A percentile compares a stretch with the other conserved stretches of the same genome.
These are phyloP conservation scores for Scelioninae gen. 1 DNA, from an alignment of 2,888 invertebrate genomes.

Conservation along the genomic window DNA sequence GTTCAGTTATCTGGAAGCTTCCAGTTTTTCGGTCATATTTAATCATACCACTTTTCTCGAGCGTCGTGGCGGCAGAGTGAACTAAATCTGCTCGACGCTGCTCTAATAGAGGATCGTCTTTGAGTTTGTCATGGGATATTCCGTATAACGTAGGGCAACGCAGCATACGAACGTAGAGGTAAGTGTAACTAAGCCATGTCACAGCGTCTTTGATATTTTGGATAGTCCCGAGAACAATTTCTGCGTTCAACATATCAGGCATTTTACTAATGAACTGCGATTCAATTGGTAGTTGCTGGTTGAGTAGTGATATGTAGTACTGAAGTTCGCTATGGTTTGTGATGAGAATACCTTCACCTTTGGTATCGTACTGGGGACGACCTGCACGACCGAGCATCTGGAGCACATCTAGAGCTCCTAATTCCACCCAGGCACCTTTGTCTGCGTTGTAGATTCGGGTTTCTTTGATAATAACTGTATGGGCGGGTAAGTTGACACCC, in stretches of 20 bases:
- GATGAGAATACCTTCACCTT: constrained; percentile 98
- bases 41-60: constrained; percentile 97
- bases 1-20: constrained; percentile 93
- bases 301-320: constrained; percentile 98
- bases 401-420: constrained; percentile 98
- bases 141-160: constrained; percentile 95
- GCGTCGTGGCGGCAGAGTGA: constrained; percentile 95
- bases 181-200: constrained; percentile 97
- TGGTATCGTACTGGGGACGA: constrained; percentile 96
- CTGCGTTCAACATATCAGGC: constrained; percentile 99
- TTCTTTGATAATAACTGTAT: constrained; percentile 99
- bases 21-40: constrained; percentile 98
- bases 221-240: constrained; percentile 97
- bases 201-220: constrained; percentile 95
- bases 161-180: constrained; percentile 97
- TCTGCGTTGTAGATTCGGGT: constrained; percentile 99
- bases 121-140: constrained; percentile 89
- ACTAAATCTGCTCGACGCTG: constrained; percentile 96
- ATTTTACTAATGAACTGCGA: constrained; percentile 96
- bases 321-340: constrained; percentile 99
- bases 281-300: constrained; percentile 99
- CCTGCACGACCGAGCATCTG: constrained; percentile 99
- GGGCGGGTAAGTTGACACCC: constrained; percentile 99
- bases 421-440: constrained; percentile 98
- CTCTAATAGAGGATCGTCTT: constrained; percentile 94